Conservation (phyloP, 2,113 vertebrate species). For the Entelurus aequoreus region DNA sequence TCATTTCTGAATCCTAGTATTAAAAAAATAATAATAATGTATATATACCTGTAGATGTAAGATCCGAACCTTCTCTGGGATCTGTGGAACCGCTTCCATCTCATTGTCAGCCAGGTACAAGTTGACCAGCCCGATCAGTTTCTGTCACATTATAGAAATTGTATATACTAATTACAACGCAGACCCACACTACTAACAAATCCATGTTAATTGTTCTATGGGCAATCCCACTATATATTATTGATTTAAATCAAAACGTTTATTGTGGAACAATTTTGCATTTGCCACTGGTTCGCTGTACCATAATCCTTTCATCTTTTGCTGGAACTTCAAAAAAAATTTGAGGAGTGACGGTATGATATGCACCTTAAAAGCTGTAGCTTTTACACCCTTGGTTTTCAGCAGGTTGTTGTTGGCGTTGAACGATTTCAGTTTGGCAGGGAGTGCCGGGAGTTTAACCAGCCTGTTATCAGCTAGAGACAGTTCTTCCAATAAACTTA, state of each 20-base stretch:
- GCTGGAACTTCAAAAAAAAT: background rate
- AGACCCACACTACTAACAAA: no score
- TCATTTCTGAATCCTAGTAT: background rate
- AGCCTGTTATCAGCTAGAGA: conserved; percentile 88
- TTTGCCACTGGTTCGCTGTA: background rate
- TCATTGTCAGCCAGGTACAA: conserved; percentile 86
- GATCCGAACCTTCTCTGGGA: conserved; percentile 85
- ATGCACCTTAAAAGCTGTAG: conserved; percentile 90
- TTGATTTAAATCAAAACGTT: background rate
- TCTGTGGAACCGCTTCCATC: conserved; percentile 85
- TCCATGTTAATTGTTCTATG: background rate
- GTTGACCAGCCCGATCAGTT: conserved; percentile 78
- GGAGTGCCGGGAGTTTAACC: conserved; percentile 86
- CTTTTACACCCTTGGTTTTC: conserved; percentile 90
- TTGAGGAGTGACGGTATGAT: no score
- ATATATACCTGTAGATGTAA: conserved; percentile 88
- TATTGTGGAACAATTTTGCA: background rate
- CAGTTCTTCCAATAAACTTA: conserved; percentile 84
- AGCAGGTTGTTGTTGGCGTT: conserved; percentile 89
- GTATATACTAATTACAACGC: no score
- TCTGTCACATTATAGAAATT: conserved; percentile 63
- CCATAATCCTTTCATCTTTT: background rate
- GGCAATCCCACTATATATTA: background rate
- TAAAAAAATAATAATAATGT: background rate
- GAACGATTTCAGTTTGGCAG: conserved; percentile 80